phyloP scores from a whole-genome alignment of 2,113 vertebrate species.

The Nyctibius bracteatus region DNA sequence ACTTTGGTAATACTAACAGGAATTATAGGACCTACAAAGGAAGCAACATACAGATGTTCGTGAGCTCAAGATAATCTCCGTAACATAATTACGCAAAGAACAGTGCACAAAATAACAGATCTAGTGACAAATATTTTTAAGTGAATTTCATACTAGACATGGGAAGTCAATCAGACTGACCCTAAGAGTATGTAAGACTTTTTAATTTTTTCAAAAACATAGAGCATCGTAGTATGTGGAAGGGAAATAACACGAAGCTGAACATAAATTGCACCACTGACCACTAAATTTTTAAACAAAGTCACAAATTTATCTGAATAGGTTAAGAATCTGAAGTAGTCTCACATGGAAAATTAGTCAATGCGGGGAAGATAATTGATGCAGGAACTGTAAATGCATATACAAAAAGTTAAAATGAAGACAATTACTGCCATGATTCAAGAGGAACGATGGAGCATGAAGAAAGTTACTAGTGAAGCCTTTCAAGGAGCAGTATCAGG shows the following conservation, averaged over 20 bases:
- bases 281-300: neutral
- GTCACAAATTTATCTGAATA: neutral
- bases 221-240: neutral
- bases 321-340: neutral
- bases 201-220: neutral
- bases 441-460: neutral
- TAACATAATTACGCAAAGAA: neutral
- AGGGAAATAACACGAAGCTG: neutral
- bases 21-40: neutral
- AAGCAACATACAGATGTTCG: neutral
- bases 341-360: neutral
- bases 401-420: neutral
- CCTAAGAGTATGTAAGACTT: neutral
- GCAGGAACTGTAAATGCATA: neutral
- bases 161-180: neutral
- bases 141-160: neutral
- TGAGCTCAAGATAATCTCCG: neutral
- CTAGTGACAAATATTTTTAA: neutral
- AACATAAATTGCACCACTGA: neutral
- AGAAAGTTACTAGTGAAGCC: neutral
- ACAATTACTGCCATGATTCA: neutral
- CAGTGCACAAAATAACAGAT: neutral
- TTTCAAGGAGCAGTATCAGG: neutral
- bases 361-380: neutral
- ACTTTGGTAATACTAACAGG: neutral